These are phyloP conservation scores for Suricata suricatta DNA, from an alignment of 2,113 vertebrate genomes.

Conservation along the genomic window DNA sequence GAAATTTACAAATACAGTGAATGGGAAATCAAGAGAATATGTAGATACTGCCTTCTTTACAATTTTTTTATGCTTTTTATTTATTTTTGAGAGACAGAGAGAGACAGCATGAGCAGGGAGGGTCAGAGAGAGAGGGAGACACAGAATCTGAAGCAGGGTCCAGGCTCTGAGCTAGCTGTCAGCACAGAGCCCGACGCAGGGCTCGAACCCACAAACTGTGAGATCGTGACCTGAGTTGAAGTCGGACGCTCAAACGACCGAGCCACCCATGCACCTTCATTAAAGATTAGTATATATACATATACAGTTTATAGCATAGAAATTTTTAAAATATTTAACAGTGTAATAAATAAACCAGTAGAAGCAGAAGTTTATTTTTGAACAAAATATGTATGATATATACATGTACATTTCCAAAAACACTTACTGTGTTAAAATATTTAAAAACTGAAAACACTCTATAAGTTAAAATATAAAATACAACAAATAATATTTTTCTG, in stretches of 20 bases:
- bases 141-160: too few relatives aligned
- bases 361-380: not conserved
- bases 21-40: not conserved
- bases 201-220: too few relatives aligned
- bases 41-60: not conserved
- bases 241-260: too few relatives aligned
- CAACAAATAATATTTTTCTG: not conserved
- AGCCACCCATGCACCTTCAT: not conserved
- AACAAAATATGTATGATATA: not conserved
- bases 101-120: too few relatives aligned
- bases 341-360: not conserved
- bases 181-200: too few relatives aligned
- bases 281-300: not conserved
- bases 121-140: too few relatives aligned
- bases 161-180: too few relatives aligned
- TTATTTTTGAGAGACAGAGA: too few relatives aligned
- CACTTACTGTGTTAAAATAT: not conserved
- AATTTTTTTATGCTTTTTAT: too few relatives aligned
- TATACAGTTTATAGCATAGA: not conserved
- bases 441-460: not conserved
- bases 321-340: not conserved
- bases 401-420: not conserved
- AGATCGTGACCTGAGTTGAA: too few relatives aligned
- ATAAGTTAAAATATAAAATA: not conserved
- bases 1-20: not conserved